Conservation (phyloP, 2,888 invertebrate genomes). For the Spilarctia lutea region DNA sequence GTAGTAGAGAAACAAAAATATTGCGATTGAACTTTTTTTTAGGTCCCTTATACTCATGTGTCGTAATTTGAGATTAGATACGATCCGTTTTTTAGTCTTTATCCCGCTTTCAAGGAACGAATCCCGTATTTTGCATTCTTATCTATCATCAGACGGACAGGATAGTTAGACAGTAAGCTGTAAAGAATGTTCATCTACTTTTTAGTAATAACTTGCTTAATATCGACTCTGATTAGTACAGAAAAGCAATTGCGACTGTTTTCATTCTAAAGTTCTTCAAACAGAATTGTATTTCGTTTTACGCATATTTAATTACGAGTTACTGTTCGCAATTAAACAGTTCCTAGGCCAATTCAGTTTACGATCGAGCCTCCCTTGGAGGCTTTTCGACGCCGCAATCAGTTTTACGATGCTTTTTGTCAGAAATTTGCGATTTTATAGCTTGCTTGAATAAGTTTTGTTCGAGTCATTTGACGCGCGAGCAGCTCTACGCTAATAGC, state of each 20-base stretch:
- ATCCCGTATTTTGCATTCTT: too few relatives aligned
- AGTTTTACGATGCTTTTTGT: conserved; percentile 77
- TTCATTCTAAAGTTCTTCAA: conserved; percentile 26
- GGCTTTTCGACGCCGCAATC: conserved; percentile 75
- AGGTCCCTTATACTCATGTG: too few relatives aligned
- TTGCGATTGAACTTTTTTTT: too few relatives aligned
- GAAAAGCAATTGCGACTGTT: background rate
- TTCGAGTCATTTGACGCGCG: conserved; percentile 35
- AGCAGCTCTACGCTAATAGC: conserved; percentile 30
- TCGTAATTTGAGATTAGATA: too few relatives aligned
- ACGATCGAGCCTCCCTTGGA: conserved; percentile 70
- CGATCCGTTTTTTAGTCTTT: too few relatives aligned
- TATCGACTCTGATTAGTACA: too few relatives aligned
- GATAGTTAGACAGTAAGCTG: too few relatives aligned
- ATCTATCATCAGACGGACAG: too few relatives aligned
- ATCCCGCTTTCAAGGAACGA: too few relatives aligned
- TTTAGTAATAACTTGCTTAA: background rate
- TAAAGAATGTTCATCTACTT: background rate
- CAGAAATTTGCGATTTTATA: conserved; percentile 71
- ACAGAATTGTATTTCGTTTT: conserved; percentile 59
- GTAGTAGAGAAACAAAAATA: too few relatives aligned
- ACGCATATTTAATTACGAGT: conserved; percentile 70
- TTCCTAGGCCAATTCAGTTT: conserved; percentile 77
- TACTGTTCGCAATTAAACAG: conserved; percentile 75
- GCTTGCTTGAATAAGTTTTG: conserved; percentile 52